phyloP scores from a whole-genome alignment of 2,797 vertebrate genomes.

The Astyanax mexicanus region DNA sequence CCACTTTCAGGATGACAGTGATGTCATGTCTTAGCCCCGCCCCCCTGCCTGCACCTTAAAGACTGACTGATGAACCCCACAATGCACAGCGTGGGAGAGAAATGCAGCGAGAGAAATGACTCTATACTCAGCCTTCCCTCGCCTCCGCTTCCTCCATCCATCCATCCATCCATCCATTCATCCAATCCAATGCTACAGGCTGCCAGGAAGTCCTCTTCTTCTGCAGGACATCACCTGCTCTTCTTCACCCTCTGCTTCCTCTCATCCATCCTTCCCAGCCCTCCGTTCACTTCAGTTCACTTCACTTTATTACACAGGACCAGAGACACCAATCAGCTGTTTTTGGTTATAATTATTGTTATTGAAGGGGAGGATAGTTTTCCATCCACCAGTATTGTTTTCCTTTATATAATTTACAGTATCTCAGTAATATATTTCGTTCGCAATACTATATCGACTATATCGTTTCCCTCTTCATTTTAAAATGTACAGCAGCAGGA shows the following conservation, averaged over 20 bases:
- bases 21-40: conserved; percentile 63
- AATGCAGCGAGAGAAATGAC: conserved; percentile 14
- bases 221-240: background rate
- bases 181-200: background rate
- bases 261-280: conserved; percentile 1
- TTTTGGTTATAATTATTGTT: background rate
- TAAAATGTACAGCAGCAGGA: conserved; percentile 34
- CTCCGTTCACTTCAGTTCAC: no score
- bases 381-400: conserved; percentile 38
- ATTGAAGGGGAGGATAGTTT: background rate
- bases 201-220: conserved; percentile 6
- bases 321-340: conserved; percentile 16
- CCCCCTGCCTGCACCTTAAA: background rate
- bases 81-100: background rate
- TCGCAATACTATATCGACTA: conserved; percentile 22
- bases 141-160: background rate
- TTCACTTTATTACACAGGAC: conserved; percentile 2
- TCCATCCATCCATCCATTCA: no score
- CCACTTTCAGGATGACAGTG: conserved; percentile 88
- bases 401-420: conserved; percentile 39
- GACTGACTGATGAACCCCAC: conserved; percentile 34
- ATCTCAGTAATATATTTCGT: conserved; percentile 60
- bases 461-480: conserved; percentile 33
- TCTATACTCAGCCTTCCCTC: conserved; percentile 13
- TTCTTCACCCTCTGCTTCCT: background rate